Base-by-base conservation (phyloP, 2,888 invertebrate genomes). In the Epistrophe grossulariae region DNA sequence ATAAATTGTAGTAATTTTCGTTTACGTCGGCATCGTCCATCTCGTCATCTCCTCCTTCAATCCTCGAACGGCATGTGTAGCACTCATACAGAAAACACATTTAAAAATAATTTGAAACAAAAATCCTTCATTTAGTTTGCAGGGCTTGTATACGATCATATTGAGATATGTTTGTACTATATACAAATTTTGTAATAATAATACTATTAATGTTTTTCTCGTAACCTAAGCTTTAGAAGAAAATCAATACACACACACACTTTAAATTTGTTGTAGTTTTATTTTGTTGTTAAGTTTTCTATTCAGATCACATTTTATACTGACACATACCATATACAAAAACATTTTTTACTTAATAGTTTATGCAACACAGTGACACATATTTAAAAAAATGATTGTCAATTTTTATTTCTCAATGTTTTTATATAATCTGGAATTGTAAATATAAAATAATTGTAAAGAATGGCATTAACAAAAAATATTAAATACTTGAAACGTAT, bases 1-100 rank as follows among this genome's bases (percentile, higher is more conserved):
- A 89, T 89, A 89, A 90, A 71, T 88, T 89, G 88, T 88, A 89
- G 85, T 89, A 83, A 80, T 66, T 84, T 48, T 52, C 60, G 64
- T 74, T 79, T 64, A 50, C 43, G 72, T 76, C 59, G 84, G 50
- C 45, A 73, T 79, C 50, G 80, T 62, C 88, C 78, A 85, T 82
- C 70, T 57, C 78, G 50, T 84, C 77, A 72, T 78, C 48, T 77
- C 31, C 81, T 78, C 68, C 60, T 66, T 70, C n/a, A 59, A 38
- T 35, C 31, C 24, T 74, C 68, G 78, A 62, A 78, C 62, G 70
- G 35, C 70, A 73, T 64, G 48, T 60, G 72, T 85, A 43, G 43
- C 71, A 84, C 72, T 77, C 57, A 84, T 59, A 72, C 31, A 70
- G 45, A 64, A 28, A 80, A 81, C 45, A 66, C 70, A 73, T 68